Percentiles rank a stretch among this genome's conserved stretches.
These are phyloP conservation scores for Baronia brevicornis DNA, from an alignment of 2,888 invertebrate species.

Conservation along the genomic window DNA sequence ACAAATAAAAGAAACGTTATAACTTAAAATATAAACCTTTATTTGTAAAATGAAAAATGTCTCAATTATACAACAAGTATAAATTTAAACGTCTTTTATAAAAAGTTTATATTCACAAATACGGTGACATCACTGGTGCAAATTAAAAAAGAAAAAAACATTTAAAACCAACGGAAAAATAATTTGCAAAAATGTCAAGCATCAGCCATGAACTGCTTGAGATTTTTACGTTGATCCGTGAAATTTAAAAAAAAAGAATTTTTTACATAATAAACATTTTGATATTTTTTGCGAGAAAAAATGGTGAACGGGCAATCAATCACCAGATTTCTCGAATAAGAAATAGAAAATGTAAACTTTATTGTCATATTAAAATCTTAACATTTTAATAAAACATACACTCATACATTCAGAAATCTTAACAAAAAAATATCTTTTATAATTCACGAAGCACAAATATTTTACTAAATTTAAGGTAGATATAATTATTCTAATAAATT, in stretches of 20 bases:
- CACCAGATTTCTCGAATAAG: slow-evolving; percentile 22
- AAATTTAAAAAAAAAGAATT: slow-evolving; percentile 5
- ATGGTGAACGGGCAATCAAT: slow-evolving; percentile 26
- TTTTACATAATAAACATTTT: slow-evolving; percentile 16
- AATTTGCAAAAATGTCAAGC: slow-evolving; percentile 61
- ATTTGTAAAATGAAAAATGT: slow-evolving; percentile 51
- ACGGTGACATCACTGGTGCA: slow-evolving; percentile 38
- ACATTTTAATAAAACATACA: too few relatives aligned
- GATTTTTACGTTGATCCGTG: slow-evolving; percentile 47
- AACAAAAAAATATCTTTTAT: too few relatives aligned
- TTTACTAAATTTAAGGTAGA: too few relatives aligned
- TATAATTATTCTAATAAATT: too few relatives aligned
- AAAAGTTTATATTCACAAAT: slow-evolving; percentile 45
- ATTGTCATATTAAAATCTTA: slow-evolving; percentile 12
- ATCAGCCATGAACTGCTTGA: slow-evolving; percentile 66
- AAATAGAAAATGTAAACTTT: too few relatives aligned
- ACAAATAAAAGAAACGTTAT: slow-evolving; percentile 38
- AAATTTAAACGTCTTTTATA: slow-evolving; percentile 52
- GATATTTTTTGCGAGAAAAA: slow-evolving; percentile 19
- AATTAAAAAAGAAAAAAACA: slow-evolving; percentile 19
- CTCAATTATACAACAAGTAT: slow-evolving; percentile 32
- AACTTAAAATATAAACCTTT: slow-evolving; percentile 68
- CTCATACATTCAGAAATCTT: too few relatives aligned
- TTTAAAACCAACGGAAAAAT: slow-evolving; percentile 16
- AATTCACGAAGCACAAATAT: too few relatives aligned